Percentiles rank a stretch among this genome's conserved stretches.
phyloP scores from a whole-genome alignment of 2,113 vertebrate species.

The Ptyas mucosa region DNA sequence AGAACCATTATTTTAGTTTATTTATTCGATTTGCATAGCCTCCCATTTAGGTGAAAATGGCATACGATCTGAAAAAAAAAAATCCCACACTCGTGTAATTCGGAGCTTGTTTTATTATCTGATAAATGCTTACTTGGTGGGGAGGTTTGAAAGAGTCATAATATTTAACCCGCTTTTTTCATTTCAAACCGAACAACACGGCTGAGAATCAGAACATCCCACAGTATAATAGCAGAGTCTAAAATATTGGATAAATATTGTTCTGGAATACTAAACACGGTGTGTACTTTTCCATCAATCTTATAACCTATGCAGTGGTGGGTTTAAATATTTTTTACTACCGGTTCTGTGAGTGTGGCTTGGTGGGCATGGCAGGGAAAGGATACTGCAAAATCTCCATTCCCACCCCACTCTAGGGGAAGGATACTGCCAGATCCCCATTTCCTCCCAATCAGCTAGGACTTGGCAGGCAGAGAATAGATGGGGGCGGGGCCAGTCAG shows the following conservation, averaged over 20 bases:
- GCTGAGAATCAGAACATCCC: background rate
- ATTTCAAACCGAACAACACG: background rate
- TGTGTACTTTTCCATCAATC: background rate
- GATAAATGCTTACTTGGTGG: background rate
- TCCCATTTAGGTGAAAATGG: background rate
- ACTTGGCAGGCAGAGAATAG: too few species aligned
- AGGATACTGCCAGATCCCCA: too few species aligned
- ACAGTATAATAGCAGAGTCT: background rate
- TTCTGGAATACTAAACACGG: background rate
- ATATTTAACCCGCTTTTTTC: background rate
- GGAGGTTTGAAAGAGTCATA: background rate
- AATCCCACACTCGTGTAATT: background rate
- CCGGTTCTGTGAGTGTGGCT: too few species aligned
- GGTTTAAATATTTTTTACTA: too few species aligned
- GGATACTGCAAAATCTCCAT: too few species aligned
- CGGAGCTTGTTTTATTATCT: background rate
- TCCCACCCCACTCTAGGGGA: too few species aligned
- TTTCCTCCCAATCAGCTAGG: too few species aligned
- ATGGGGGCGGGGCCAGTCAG: too few species aligned
- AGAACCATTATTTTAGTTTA: background rate
- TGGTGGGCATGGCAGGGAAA: too few species aligned
- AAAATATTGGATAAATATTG: background rate
- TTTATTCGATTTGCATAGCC: background rate
- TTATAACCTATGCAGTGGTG: background rate
- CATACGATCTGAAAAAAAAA: background rate